Evolutionary conservation across 2,113 vertebrate species (phyloP).

Genomic region (Larimichthys polyactis): DNA sequence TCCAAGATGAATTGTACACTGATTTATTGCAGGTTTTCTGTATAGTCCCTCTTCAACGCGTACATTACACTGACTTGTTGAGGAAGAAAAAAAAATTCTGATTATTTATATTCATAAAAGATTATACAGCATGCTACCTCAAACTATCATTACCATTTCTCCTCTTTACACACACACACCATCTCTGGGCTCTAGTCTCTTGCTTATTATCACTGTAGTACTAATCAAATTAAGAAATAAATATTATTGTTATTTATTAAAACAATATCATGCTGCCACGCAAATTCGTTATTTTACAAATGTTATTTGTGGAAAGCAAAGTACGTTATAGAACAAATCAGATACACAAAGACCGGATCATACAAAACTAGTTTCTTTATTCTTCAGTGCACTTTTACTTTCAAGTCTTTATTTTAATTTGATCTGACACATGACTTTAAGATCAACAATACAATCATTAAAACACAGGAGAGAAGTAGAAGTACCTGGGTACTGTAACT

Average conservation of each 20-base stretch:
- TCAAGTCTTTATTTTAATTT: background rate
- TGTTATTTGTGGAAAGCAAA: background rate
- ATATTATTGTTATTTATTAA: conserved; percentile 7
- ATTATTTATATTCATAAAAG: background rate
- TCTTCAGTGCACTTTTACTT: too few relatives aligned
- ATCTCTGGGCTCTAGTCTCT: background rate
- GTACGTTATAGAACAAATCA: background rate
- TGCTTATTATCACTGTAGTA: background rate
- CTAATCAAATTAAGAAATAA: conserved; percentile 11
- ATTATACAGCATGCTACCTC: background rate
- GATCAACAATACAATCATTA: too few relatives aligned
- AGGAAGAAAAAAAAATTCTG: background rate
- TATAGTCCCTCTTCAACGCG: background rate
- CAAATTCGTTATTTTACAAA: background rate
- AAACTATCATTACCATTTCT: background rate
- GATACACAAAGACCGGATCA: background rate
- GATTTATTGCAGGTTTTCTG: conserved; percentile 25
- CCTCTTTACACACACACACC: background rate
- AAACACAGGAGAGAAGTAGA: too few relatives aligned
- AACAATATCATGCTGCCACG: background rate
- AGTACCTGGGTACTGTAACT: too few relatives aligned
- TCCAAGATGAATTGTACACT: background rate
- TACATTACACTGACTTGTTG: background rate
- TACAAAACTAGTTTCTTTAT: background rate
- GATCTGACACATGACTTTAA: too few relatives aligned